Evolutionary conservation across 2,797 vertebrate genomes (phyloP).

Genomic region (Bufotes viridis): DNA sequence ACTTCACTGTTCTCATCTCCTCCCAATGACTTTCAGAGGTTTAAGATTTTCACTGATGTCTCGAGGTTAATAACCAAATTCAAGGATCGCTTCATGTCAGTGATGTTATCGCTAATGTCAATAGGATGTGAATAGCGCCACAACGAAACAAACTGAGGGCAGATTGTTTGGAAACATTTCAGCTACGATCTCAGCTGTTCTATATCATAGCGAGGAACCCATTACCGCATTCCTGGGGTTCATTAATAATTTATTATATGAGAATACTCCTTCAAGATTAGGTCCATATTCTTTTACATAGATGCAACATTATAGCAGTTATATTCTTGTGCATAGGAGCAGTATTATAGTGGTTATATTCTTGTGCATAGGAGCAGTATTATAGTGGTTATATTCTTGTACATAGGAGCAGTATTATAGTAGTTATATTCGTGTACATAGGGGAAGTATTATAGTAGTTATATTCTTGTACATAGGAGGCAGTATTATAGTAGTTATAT

Average conservation of each 20-base stretch:
- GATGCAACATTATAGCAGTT: background rate
- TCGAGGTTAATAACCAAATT: background rate
- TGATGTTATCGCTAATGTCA: background rate
- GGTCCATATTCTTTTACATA: background rate
- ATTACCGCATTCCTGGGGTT: background rate
- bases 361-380: background rate
- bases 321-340: background rate
- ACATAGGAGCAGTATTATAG: background rate
- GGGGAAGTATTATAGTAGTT: background rate
- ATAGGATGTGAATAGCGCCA: background rate
- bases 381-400: background rate
- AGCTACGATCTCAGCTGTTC: background rate
- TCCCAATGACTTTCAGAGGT: background rate
- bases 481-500: slow-evolving; percentile 2
- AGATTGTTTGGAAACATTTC: background rate
- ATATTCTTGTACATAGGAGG: background rate
- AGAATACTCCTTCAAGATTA: background rate
- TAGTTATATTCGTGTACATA: background rate
- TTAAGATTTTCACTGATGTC: background rate
- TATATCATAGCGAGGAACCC: background rate
- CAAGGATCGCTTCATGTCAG: background rate
- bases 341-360: slow-evolving; percentile 5
- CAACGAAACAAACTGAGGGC: background rate
- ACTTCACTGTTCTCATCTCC: background rate
- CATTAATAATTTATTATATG: background rate